phyloP scores from a whole-genome alignment of 2,888 invertebrate genomes.

The Agapetus fuscipes region DNA sequence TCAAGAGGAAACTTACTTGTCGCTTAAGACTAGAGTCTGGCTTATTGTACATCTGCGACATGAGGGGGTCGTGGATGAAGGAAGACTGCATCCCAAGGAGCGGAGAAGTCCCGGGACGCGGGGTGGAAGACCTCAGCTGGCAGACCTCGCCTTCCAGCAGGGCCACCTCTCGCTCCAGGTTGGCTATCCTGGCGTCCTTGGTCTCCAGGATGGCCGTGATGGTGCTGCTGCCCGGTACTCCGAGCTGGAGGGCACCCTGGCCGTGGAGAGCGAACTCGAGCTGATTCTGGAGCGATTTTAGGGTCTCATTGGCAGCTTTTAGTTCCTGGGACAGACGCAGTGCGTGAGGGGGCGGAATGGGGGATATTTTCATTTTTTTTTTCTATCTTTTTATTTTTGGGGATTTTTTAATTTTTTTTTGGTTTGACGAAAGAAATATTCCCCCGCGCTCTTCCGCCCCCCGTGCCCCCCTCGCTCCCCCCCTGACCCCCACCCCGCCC shows the following conservation, averaged over 20 bases:
- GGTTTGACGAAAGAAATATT: slow-evolving; percentile 18
- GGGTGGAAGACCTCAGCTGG: slow-evolving; percentile 28
- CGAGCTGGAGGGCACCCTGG: slow-evolving; percentile 48
- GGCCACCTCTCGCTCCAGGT: slow-evolving; percentile 75
- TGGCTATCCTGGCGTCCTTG: slow-evolving; percentile 79
- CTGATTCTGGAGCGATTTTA: slow-evolving; percentile 72
- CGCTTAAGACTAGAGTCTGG: slow-evolving; percentile 60
- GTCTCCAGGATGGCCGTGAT: slow-evolving; percentile 73
- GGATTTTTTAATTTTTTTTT: too few relatives aligned
- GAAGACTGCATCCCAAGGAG: slow-evolving; percentile 31
- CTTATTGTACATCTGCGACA: too few relatives aligned
- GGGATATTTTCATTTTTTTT: too few relatives aligned
- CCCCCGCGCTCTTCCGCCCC: too few relatives aligned
- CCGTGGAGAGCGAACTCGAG: slow-evolving; percentile 59
- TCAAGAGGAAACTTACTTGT: slow-evolving; percentile 79
- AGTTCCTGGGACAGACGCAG: slow-evolving; percentile 53
- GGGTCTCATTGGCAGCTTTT: slow-evolving; percentile 74
- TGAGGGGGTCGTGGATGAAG: slow-evolving; percentile 39
- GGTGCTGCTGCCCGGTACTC: slow-evolving; percentile 47
- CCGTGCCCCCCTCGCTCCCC: slow-evolving; percentile 5
- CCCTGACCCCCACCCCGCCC: slow-evolving; percentile 16
- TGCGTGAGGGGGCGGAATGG: slow-evolving; percentile 24
- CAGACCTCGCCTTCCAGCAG: slow-evolving; percentile 70
- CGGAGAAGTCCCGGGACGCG: slow-evolving; percentile 7
- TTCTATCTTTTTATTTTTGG: too few relatives aligned